phyloP scores from a whole-genome alignment of 1,140 invertebrate species.

The Diorhabda elongata region DNA sequence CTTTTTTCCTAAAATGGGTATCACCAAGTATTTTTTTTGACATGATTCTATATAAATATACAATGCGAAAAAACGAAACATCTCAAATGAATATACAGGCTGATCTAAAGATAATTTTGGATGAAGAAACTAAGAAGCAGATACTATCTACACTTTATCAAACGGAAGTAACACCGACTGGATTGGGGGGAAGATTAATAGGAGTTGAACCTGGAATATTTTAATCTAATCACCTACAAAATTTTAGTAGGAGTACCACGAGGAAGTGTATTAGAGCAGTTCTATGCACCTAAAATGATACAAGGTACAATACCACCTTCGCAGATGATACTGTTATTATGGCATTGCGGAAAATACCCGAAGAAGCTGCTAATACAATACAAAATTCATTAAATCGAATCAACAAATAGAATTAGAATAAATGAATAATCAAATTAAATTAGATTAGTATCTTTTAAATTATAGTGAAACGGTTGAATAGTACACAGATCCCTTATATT shows the following conservation, averaged over 20 bases:
- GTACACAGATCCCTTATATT: too few species aligned
- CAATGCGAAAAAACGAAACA: not conserved
- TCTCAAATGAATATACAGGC: not conserved
- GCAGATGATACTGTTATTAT: not conserved
- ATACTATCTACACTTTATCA: not conserved
- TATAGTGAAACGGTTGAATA: too few species aligned
- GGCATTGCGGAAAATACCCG: not conserved
- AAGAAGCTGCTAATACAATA: not conserved
- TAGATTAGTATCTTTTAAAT: too few species aligned
- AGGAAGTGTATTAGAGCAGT: not conserved
- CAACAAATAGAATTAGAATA: too few species aligned
- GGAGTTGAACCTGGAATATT: slow-evolving; percentile 13
- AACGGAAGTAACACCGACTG: not conserved
- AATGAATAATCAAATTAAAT: too few species aligned
- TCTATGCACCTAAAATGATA: not conserved
- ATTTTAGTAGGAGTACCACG: too few species aligned
- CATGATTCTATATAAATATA: slow-evolving; percentile 8
- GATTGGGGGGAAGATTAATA: slow-evolving; percentile 4
- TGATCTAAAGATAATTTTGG: slow-evolving; percentile 10
- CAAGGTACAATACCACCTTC: not conserved
- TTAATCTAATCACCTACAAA: not conserved
- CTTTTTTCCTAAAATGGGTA: slow-evolving; percentile 10
- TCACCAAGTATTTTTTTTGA: slow-evolving; percentile 15
- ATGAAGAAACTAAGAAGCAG: slow-evolving; percentile 1
- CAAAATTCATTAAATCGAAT: not conserved